A percentile compares a stretch with the other conserved stretches of the same genome.
These are phyloP conservation scores for Drosophila longiperda DNA, from an alignment of 2,888 invertebrate species.

Conservation along the genomic window DNA sequence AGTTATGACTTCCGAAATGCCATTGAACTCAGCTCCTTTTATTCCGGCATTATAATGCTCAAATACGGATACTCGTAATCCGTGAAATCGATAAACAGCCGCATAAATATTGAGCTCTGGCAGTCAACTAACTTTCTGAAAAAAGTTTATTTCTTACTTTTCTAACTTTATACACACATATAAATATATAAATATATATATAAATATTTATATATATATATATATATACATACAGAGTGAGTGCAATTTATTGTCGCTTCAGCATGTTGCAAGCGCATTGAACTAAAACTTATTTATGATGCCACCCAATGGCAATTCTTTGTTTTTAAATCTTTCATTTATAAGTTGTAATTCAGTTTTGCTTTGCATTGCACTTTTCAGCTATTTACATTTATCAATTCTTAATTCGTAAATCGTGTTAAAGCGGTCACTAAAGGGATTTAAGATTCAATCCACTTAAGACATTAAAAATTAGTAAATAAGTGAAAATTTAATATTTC, in stretches of 20 bases:
- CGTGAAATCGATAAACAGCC: slow-evolving; percentile 51
- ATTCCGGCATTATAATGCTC: slow-evolving; percentile 7
- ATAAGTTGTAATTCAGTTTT: neutral
- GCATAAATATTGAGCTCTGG: slow-evolving; percentile 39
- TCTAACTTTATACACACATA: slow-evolving; percentile 4
- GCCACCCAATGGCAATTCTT: neutral
- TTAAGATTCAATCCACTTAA: neutral
- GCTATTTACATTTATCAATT: neutral
- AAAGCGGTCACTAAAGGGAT: neutral
- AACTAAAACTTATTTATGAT: slow-evolving; percentile 21
- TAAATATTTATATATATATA: neutral
- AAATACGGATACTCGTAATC: slow-evolving; percentile 33
- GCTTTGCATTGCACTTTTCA: neutral
- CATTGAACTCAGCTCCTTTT: slow-evolving; percentile 15
- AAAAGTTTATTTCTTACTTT: slow-evolving; percentile 18
- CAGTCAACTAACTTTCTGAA: slow-evolving; percentile 36
- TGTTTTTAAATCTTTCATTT: neutral
- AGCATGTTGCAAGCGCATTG: slow-evolving; percentile 2
- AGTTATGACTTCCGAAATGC: slow-evolving; percentile 42
- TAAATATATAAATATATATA: neutral
- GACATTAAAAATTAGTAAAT: neutral
- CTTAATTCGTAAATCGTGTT: neutral
- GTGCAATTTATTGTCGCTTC: slow-evolving; percentile 39
- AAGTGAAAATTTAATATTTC: too few species aligned
- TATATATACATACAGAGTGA: slow-evolving; percentile 2